Evolutionary conservation across 2,797 vertebrate species (phyloP).

Genomic region (Triplophysa yarkandensis): DNA sequence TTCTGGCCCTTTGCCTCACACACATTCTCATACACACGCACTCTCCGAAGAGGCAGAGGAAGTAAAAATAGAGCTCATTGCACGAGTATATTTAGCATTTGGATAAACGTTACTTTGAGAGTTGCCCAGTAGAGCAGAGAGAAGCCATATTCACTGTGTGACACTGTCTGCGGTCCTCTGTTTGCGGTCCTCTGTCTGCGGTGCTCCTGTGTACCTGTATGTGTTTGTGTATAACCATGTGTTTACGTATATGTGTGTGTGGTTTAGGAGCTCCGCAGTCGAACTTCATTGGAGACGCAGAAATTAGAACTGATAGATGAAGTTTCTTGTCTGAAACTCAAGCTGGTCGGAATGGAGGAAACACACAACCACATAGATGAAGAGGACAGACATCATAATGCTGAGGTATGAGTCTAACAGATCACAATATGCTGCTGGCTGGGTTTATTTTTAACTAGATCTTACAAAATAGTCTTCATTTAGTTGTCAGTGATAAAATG

Average conservation of each 20-base stretch:
- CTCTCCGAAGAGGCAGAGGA: constrained; percentile 52
- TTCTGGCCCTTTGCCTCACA: constrained; percentile 31
- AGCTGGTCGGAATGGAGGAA: constrained; percentile 91
- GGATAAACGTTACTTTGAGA: constrained; percentile 58
- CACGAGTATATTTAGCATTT: constrained; percentile 73
- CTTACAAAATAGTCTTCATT: background rate
- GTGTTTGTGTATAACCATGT: constrained; percentile 34
- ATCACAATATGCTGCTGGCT: background rate
- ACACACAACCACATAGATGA: constrained; percentile 70
- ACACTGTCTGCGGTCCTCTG: constrained; percentile 21
- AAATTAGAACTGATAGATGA: constrained; percentile 95
- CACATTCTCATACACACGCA: constrained; percentile 23
- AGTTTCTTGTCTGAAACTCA: constrained; percentile 92
- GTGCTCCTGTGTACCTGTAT: constrained; percentile 16
- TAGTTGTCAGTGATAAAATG: constrained; percentile 6
- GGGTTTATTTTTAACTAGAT: background rate
- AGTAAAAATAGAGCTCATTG: constrained; percentile 71
- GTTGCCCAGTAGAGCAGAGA: constrained; percentile 53
- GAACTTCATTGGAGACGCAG: constrained; percentile 91
- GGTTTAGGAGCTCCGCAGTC: constrained; percentile 87
- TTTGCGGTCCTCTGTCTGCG: constrained; percentile 30
- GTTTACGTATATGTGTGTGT: constrained; percentile 39
- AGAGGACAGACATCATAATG: constrained; percentile 86
- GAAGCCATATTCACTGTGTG: constrained; percentile 28
- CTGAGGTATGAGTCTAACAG: constrained; percentile 78